These are phyloP conservation scores for Psilanteris sp. DNA, from an alignment of 1,140 invertebrate species.

Conservation along the genomic window DNA sequence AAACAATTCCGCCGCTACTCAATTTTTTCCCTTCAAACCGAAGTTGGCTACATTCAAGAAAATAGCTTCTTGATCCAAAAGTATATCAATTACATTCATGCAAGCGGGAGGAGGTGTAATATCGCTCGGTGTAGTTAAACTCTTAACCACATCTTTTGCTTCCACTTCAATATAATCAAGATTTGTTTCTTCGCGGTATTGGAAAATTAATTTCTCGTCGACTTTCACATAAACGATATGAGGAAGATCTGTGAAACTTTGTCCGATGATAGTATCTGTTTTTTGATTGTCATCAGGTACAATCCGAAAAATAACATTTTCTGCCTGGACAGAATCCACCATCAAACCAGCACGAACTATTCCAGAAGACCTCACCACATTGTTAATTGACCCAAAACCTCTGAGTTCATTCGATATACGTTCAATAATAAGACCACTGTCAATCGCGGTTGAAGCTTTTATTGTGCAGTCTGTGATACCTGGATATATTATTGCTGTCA, in stretches of 20 bases:
- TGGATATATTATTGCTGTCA: constrained; percentile 4
- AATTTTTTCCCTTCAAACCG: too few species aligned
- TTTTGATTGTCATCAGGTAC: constrained; percentile 13
- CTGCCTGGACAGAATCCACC: not conserved
- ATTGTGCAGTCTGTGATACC: constrained; percentile 6
- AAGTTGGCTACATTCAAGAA: constrained; percentile 1
- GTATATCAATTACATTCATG: not conserved
- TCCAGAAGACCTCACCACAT: not conserved
- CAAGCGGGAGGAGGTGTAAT: not conserved
- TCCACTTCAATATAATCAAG: not conserved
- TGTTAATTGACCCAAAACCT: constrained; percentile 1
- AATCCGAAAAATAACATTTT: not conserved
- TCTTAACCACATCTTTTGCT: not conserved
- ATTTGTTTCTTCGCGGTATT: not conserved
- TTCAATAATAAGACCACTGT: not conserved
- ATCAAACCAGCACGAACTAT: not conserved
- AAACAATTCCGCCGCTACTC: too few species aligned
- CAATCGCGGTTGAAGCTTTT: not conserved
- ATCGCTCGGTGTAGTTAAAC: not conserved
- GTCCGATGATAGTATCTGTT: not conserved
- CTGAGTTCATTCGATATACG: not conserved
- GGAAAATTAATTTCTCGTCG: not conserved
- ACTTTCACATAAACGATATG: not conserved
- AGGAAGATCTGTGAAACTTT: not conserved
- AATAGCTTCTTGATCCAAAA: not conserved